Evolutionary conservation across 2,888 invertebrate species (phyloP), one percentile per base, ranked within the genome.

Genomic region (Alcis repandata): DNA sequence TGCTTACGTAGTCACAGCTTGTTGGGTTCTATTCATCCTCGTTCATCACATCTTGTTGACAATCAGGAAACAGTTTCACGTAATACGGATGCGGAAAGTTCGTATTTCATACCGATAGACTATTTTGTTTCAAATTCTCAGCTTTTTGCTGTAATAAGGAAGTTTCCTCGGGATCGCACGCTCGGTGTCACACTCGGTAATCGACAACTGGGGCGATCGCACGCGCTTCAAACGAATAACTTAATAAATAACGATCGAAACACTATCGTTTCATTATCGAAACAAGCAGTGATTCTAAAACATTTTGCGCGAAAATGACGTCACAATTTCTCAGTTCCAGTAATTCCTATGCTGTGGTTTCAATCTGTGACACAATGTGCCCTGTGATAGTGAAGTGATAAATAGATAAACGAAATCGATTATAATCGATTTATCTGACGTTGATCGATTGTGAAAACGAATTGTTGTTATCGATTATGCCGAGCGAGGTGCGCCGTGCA

Each of bases 401-500:
- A 49, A 52, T 36, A 40, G 32, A 57, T 43, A 51, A 20, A 45
- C 38, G 57, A 45, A 68, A 71, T 62, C 60, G 71, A 70, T 73
- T 68, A 68, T 71, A 67, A 68, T 71, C 58, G 57, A 53, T 69
- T 67, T 73, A 73, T 74, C 75, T 75, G 79, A 75, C 75, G 66
- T 76, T 76, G 77, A 78, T 78, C 71, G 75, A 76, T 79, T 77
- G 66, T 68, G 61, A 38, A 59, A 46, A 36, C 58, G 56, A 38
- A 72, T 61, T 41, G 73, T 79, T 68, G 20, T 38, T 51, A 27
- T 27, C 27, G 27, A 27, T 27, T 27, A 89, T 90, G 89, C 89
- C 90, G 66, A 87, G 77, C 68, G 90, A 89, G 67, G 78, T 76
- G 67, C 80, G 79, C 38, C 83, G 83, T 48, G 68, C 81, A 78